A percentile compares a stretch with the other conserved stretches of the same genome.
phyloP scores from a whole-genome alignment of 2,888 invertebrate genomes.

The Chaetogeoica ovagalla region DNA sequence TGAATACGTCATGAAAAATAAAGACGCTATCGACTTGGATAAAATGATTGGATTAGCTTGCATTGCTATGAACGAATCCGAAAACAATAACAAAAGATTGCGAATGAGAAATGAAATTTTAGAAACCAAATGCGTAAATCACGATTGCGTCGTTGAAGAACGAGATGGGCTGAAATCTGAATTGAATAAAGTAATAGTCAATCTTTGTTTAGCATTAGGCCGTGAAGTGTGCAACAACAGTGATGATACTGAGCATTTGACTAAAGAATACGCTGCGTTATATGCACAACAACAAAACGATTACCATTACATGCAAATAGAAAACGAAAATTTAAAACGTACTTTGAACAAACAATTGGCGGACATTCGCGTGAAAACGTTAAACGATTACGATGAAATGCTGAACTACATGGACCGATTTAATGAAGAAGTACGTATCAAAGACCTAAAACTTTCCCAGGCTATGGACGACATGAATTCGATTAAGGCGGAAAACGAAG shows the following conservation, averaged over 20 bases:
- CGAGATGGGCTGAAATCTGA: constrained; percentile 1
- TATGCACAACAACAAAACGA: not conserved
- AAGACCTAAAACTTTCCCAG: constrained; percentile 6
- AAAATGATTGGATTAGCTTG: constrained; percentile 9
- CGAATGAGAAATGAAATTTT: not conserved
- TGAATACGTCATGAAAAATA: not conserved
- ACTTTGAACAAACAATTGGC: not conserved
- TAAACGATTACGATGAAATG: constrained; percentile 27
- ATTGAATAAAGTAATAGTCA: constrained; percentile 8
- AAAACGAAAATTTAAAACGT: not conserved
- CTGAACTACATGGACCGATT: constrained; percentile 3
- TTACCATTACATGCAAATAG: not conserved
- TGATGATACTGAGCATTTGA: constrained; percentile 10
- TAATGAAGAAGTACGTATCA: not conserved
- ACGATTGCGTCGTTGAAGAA: not conserved
- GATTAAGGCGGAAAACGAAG: constrained; percentile 1
- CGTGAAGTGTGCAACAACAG: not conserved
- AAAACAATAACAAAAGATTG: not conserved
- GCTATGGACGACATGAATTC: not conserved
- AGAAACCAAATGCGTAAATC: not conserved
- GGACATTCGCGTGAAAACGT: not conserved
- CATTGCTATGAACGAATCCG: constrained; percentile 8
- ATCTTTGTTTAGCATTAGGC: constrained; percentile 30
- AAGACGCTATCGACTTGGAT: constrained; percentile 2
- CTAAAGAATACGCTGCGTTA: not conserved